A percentile compares a stretch with the other conserved stretches of the same genome.
Evolutionary conservation across 2,113 vertebrate genomes (phyloP).

Genomic region (Leucosticte australis): DNA sequence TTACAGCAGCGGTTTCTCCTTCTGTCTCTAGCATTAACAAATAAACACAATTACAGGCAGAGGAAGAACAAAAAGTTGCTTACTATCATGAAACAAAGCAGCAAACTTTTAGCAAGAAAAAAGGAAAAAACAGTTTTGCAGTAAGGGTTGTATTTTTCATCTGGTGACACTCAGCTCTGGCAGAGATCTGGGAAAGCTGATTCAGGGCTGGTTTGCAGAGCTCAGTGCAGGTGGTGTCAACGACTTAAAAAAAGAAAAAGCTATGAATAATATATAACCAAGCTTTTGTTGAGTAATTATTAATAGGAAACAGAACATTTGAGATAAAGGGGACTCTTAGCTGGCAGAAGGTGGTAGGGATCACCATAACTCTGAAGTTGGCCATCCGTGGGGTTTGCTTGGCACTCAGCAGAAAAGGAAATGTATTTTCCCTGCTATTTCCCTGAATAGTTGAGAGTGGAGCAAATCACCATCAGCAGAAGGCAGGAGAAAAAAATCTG

Average conservation of each 20-base stretch:
- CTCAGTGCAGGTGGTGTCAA: background rate
- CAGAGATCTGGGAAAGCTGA: background rate
- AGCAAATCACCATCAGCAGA: background rate
- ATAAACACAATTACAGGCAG: background rate
- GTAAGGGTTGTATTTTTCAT: background rate
- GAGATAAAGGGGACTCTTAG: background rate
- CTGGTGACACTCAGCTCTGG: background rate
- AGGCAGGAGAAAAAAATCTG: background rate
- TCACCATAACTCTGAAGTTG: background rate
- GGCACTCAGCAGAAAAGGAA: background rate
- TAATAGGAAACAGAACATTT: background rate
- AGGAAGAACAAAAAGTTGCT: background rate
- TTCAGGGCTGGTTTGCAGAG: background rate
- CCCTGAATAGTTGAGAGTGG: background rate
- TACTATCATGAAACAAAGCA: background rate
- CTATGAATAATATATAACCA: background rate
- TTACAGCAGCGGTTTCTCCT: background rate
- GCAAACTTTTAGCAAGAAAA: background rate
- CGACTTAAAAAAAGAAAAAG: rapidly evolving
- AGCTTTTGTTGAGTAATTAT: slow-evolving; percentile 30
- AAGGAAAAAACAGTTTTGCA: background rate
- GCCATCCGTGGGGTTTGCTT: background rate
- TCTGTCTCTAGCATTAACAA: background rate
- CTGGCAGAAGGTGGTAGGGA: background rate
- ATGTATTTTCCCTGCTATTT: slow-evolving; percentile 14